Base-by-base conservation (phyloP, 1,140 invertebrate genomes). In the Drosophila fuyamai region DNA sequence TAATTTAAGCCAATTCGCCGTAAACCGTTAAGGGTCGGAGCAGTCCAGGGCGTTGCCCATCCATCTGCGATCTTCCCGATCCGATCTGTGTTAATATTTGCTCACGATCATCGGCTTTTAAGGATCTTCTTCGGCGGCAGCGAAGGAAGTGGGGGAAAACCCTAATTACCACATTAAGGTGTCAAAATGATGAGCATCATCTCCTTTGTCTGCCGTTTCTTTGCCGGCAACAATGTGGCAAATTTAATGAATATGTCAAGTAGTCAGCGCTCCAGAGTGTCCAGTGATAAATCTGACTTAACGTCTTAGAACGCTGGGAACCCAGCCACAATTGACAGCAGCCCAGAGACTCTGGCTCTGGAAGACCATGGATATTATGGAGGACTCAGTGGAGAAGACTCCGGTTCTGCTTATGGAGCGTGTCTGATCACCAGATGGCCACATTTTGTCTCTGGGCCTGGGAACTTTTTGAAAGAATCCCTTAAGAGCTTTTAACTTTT, bases 101-200 rank as follows among this genome's bases (percentile, higher is more conserved):
- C 81, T 89, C 84, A 89, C 72, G 84, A 83, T 84, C 76, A 79
- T 83, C 81, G 76, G 59, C 77, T 84, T 85, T 84, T 85, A 77
- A 84, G 72, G 81, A 84, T 62, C 65, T 71, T 9, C 66, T 58
- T 4, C 66, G 16, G 36, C 10, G 36, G 67, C 63, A 66, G 16
- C 62, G 18, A 4, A 47, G 66, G 60, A 10, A 68, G 40, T 44
- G 32, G 35, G 13, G 41, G 9, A 68, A 79, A 81, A 84, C 88
- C 88, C 88, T 91, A 91, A 91, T 91, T 91, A 91, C 88, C 74
- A 88, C 83, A 91, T 91, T 91, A 91, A 91, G 80, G 83, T 91
- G 88, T 91, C 88, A 90, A 91, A 91, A 90, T 84, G 82, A 89
- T 90, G 80, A 62, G 73, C 81, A 88, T 82, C 82, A 48, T 48